phyloP scores from a whole-genome alignment of 2,797 vertebrate species.

The Sebastes flavidus region DNA sequence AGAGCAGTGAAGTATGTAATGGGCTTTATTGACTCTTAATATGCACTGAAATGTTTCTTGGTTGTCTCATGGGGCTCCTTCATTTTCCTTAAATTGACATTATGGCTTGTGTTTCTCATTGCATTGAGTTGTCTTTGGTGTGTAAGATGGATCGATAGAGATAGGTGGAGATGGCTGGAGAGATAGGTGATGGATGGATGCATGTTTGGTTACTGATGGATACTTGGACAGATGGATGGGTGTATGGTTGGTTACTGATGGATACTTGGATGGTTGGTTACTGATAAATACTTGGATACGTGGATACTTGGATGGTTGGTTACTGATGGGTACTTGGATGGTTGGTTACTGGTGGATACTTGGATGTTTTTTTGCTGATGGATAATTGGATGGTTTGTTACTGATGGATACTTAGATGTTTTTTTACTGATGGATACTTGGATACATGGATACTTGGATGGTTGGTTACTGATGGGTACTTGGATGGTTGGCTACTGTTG shows the following conservation, averaged over 20 bases:
- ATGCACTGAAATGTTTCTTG: constrained; percentile 41
- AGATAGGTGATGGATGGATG: background rate
- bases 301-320: too few species aligned
- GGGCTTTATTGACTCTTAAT: constrained; percentile 62
- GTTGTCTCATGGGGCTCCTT: constrained; percentile 46
- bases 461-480: too few species aligned
- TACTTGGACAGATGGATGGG: too few species aligned
- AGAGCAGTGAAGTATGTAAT: constrained; percentile 45
- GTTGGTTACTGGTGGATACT: too few species aligned
- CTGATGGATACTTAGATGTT: too few species aligned
- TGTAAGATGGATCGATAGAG: background rate
- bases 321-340: too few species aligned
- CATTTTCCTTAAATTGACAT: constrained; percentile 41
- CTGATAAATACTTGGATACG: too few species aligned
- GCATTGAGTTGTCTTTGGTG: constrained; percentile 4
- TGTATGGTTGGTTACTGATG: too few species aligned
- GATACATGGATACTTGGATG: background rate
- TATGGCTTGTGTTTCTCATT: constrained; percentile 12
- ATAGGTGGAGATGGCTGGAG: background rate
- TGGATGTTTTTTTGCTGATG: too few species aligned
- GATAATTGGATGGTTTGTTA: fast-evolving
- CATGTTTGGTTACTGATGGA: background rate
- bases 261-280: too few species aligned
- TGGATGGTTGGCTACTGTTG: too few species aligned
- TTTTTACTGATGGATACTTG: background rate